phyloP scores from a whole-genome alignment of 2,797 vertebrate species.

The Enteromius unitaeniatus region DNA sequence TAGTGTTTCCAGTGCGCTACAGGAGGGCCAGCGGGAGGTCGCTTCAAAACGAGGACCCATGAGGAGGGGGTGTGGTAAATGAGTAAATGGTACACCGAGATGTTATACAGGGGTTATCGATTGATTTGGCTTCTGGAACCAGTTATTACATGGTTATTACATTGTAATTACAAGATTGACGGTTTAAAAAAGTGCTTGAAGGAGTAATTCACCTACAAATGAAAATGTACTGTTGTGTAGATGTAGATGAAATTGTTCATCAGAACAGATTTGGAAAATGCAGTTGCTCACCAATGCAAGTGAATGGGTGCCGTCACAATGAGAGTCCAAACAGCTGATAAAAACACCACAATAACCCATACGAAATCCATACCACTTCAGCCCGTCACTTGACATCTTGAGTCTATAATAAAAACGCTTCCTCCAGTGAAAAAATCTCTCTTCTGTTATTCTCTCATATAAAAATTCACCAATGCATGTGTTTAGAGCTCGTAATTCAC shows the following conservation, averaged over 20 bases:
- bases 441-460: background rate
- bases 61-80: background rate
- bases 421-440: background rate
- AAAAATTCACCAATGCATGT: background rate
- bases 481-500: background rate
- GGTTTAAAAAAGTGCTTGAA: background rate
- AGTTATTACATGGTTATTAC: background rate
- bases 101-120: background rate
- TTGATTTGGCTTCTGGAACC: background rate
- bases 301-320: background rate
- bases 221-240: background rate
- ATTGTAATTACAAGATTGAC: background rate
- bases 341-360: background rate
- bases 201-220: background rate
- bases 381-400: background rate
- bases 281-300: background rate
- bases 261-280: background rate
- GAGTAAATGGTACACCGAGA: background rate
- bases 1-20: constrained; percentile 5
- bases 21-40: constrained; percentile 39
- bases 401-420: background rate
- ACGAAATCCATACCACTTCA: background rate
- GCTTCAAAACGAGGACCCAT: constrained; percentile 11
- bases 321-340: background rate
- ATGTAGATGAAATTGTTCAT: background rate